These are phyloP conservation scores for Chironomus tepperi DNA, from an alignment of 1,140 invertebrate genomes.

Conservation along the genomic window DNA sequence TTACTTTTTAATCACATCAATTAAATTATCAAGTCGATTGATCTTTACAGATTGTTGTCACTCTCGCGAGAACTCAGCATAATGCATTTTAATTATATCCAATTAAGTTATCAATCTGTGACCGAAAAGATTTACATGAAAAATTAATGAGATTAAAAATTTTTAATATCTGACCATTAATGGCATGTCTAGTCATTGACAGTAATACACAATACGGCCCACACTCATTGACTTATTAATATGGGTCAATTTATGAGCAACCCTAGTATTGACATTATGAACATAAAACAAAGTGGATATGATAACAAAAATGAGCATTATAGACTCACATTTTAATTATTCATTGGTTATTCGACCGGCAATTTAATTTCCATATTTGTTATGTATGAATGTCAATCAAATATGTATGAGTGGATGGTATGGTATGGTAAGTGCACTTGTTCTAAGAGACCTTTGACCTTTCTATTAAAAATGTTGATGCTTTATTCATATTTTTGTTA, in stretches of 20 bases:
- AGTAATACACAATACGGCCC: neutral
- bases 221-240: neutral
- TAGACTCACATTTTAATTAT: neutral
- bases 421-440: neutral
- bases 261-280: too few species aligned
- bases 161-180: neutral
- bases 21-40: neutral
- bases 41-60: neutral
- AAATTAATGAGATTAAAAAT: neutral
- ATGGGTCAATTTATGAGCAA: neutral
- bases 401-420: too few species aligned
- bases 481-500: too few species aligned
- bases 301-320: neutral
- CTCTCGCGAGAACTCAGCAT: neutral
- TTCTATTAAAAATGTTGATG: too few species aligned
- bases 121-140: neutral
- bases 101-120: neutral
- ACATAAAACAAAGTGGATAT: too few species aligned
- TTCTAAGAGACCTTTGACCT: neutral
- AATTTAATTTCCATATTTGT: conserved; percentile 5
- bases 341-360: neutral
- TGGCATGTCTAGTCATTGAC: neutral
- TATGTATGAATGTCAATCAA: neutral
- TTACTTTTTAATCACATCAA: neutral
- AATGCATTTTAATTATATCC: neutral